Evolutionary conservation across 2,888 invertebrate species (phyloP).

Genomic region (Drosophila differens): DNA sequence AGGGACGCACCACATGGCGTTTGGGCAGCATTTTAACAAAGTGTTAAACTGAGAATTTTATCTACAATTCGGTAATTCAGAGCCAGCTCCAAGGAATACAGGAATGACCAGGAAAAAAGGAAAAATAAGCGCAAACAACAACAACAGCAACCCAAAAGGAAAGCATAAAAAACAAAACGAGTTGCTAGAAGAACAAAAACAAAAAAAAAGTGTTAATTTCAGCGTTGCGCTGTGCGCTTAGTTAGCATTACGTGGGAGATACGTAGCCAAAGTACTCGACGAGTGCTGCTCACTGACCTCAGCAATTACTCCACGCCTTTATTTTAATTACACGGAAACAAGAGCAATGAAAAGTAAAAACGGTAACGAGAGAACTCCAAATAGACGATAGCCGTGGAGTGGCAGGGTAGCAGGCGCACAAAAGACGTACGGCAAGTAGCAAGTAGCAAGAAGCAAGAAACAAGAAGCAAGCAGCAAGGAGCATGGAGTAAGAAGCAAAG

Average conservation of each 20-base stretch:
- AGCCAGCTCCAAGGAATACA: slow-evolving; percentile 69
- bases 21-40: slow-evolving; percentile 79
- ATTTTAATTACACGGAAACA: slow-evolving; percentile 79
- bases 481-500: slow-evolving; percentile 13
- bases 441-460: not conserved
- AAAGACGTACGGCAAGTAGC: not conserved
- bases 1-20: slow-evolving; percentile 70
- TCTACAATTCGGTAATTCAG: slow-evolving; percentile 79
- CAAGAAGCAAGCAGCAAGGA: not conserved
- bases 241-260: slow-evolving; percentile 70
- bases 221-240: slow-evolving; percentile 65
- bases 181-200: slow-evolving; percentile 3
- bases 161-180: slow-evolving; percentile 9
- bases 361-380: slow-evolving; percentile 32
- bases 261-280: slow-evolving; percentile 45
- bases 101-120: slow-evolving; percentile 22
- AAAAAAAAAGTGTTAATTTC: slow-evolving; percentile 74
- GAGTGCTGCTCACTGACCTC: slow-evolving; percentile 69
- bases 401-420: not conserved
- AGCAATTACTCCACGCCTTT: slow-evolving; percentile 82
- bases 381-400: not conserved
- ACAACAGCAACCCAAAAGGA: slow-evolving; percentile 2
- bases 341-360: slow-evolving; percentile 80
- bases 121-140: slow-evolving; percentile 3
- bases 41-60: slow-evolving; percentile 82